Percentiles rank a stretch among this genome's conserved stretches.
These are phyloP conservation scores for Cathartes aura DNA, from an alignment of 2,113 vertebrate species.

Conservation along the genomic window DNA sequence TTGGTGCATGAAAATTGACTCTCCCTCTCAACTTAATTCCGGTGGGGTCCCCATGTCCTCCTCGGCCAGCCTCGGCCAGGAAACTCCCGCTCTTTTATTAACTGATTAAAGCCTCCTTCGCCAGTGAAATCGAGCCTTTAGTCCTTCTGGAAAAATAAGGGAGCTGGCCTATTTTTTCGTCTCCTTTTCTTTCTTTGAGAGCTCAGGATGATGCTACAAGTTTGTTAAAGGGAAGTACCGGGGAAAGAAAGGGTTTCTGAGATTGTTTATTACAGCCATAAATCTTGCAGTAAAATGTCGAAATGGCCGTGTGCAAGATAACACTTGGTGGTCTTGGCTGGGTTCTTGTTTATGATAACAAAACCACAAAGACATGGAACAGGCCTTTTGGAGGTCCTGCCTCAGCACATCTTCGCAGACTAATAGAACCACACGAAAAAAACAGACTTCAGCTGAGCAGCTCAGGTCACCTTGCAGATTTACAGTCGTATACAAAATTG, in stretches of 20 bases:
- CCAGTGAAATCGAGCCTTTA: slow-evolving; percentile 13
- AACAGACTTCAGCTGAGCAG: slow-evolving; percentile 39
- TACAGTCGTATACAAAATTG: slow-evolving; percentile 46
- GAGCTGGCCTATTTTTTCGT: not conserved
- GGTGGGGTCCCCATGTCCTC: not conserved
- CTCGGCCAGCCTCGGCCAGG: not conserved
- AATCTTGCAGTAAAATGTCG: slow-evolving; percentile 86
- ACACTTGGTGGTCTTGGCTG: slow-evolving; percentile 87
- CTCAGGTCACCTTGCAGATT: slow-evolving; percentile 71
- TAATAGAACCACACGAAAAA: slow-evolving; percentile 67
- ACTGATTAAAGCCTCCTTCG: slow-evolving; percentile 14
- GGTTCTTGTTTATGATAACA: slow-evolving; percentile 84
- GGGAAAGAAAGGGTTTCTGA: slow-evolving; percentile 66
- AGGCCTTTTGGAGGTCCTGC: slow-evolving; percentile 81
- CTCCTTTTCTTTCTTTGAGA: slow-evolving; percentile 39
- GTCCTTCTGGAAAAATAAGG: slow-evolving; percentile 20
- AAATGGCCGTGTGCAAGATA: slow-evolving; percentile 84
- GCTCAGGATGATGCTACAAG: slow-evolving; percentile 56
- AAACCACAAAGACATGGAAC: slow-evolving; percentile 83
- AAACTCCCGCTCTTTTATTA: slow-evolving; percentile 49
- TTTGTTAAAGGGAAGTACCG: slow-evolving; percentile 71
- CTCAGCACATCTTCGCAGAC: slow-evolving; percentile 75
- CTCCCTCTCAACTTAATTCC: slow-evolving; percentile 39
- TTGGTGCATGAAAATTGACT: slow-evolving; percentile 58
- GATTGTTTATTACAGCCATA: slow-evolving; percentile 83